Evolutionary conservation across 2,797 vertebrate genomes (phyloP).

Genomic region (Coendou prehensilis): DNA sequence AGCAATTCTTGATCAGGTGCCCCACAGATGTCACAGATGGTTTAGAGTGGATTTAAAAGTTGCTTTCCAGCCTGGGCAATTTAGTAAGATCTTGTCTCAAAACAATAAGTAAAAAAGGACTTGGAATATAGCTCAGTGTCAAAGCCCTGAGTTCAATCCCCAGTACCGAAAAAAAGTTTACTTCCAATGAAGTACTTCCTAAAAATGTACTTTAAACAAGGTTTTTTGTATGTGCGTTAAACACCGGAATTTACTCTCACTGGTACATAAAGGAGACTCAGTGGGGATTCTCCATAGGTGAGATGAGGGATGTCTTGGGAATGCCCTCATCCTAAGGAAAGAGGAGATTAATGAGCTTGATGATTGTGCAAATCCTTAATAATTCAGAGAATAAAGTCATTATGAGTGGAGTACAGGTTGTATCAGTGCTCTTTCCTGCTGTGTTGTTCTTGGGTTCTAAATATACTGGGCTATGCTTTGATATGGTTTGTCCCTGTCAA

Average conservation of each 20-base stretch:
- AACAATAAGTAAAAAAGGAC: neutral
- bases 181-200: conserved; percentile 39
- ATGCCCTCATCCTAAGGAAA: neutral
- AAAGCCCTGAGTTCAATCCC: neutral
- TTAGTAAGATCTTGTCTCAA: neutral
- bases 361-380: neutral
- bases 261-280: neutral
- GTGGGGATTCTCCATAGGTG: neutral
- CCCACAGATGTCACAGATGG: neutral
- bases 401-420: too few species aligned
- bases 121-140: neutral
- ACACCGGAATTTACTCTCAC: neutral
- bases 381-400: neutral
- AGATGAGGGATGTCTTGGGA: neutral
- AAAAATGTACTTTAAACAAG: neutral
- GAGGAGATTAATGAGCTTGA: neutral
- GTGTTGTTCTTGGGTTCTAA: neutral
- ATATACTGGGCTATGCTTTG: neutral
- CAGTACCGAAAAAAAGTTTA: neutral
- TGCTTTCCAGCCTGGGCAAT: neutral
- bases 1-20: neutral
- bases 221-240: neutral
- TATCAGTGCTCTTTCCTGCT: neutral
- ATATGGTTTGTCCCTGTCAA: neutral
- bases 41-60: neutral